Conservation (phyloP, 2,797 vertebrate genomes). For the Epinephelus malabaricus region DNA sequence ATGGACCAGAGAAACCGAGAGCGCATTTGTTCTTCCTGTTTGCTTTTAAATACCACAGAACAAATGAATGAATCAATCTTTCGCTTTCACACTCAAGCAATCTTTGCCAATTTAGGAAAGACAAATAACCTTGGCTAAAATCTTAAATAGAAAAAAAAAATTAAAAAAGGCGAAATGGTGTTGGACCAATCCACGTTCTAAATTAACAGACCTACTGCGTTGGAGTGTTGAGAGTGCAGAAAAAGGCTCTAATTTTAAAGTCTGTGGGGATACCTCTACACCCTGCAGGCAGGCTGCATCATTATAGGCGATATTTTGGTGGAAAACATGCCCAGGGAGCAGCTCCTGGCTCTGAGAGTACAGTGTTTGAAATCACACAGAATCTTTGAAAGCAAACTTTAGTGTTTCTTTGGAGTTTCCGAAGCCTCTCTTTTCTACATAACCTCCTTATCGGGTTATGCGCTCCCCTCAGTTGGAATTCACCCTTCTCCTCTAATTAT, state of each 20-base stretch:
- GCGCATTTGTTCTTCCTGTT: constrained; percentile 48
- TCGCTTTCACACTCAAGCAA: constrained; percentile 54
- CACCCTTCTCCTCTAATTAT: constrained; percentile 57
- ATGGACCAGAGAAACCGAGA: constrained; percentile 53
- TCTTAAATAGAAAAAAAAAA: constrained; percentile 24
- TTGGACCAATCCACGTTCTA: constrained; percentile 16
- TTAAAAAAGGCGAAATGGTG: constrained; percentile 12
- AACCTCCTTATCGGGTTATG: constrained; percentile 30
- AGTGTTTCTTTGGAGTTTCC: constrained; percentile 45
- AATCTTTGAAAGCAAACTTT: constrained; percentile 69
- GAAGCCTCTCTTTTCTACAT: constrained; percentile 19
- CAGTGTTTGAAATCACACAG: constrained; percentile 61
- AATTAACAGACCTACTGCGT: constrained; percentile 37
- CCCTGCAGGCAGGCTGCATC: constrained; percentile 51
- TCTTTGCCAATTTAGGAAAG: constrained; percentile 56
- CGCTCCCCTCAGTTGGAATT: constrained; percentile 49
- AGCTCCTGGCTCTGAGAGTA: constrained; percentile 50
- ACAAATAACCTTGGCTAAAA: constrained; percentile 52
- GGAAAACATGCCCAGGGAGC: constrained; percentile 64
- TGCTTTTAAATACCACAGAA: constrained; percentile 67
- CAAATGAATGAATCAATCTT: constrained; percentile 70
- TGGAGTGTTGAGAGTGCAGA: constrained; percentile 25
- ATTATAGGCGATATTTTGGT: constrained; percentile 61
- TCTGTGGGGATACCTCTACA: constrained; percentile 41
- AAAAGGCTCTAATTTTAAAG: constrained; percentile 36